Evolutionary conservation across 2,888 invertebrate species (phyloP), one percentile per base, ranked within the genome.

Genomic region (Hemistola chrysoprasaria): DNA sequence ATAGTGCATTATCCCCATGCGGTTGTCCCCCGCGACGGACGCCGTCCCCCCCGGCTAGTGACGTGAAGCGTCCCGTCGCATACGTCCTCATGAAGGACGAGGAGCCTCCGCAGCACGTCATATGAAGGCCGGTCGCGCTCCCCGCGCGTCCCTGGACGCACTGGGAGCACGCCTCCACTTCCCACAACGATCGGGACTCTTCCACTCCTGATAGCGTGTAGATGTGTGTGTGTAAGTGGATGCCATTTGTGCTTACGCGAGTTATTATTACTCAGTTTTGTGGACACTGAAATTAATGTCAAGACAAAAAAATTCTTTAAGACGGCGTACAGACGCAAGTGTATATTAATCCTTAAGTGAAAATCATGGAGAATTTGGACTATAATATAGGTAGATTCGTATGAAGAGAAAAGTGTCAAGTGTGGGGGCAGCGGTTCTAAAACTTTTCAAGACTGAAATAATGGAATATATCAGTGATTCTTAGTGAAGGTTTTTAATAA

Each of bases 81-180:
- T 92, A 92, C 72, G 91, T 92, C 40, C 88, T 92, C 50, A 91
- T 92, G 91, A 92, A 92, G 78, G 90, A 90, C 59, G 89, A 90
- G 59, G 91, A 91, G 52, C 87, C 86, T 0, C 88, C 89, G 1
- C 90, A 92, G 44, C 94, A 94, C 74, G 93, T 94, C 79, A 95
- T 95, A 92, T 95, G 94, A 95, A 94, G 93, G 91, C 94, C 94
- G 87, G 93, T 94, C 72, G 93, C 94, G 93, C 94, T 94, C 88
- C 94, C 94, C 67, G 93, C 93, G 71, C 84, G 93, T 64, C 78
- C 78, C n/a, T 79, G 83, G 76, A 78, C 79, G 57, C 90, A 89
- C 52, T 91, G 88, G 86, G 88, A 87, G 85, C 82, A 76, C 56
- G 86, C 88, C 8, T 87, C 87, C 43, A 86, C 87, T 24, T 85